Conservation (phyloP, 2,113 vertebrate genomes). For the Phoxinus phoxinus region DNA sequence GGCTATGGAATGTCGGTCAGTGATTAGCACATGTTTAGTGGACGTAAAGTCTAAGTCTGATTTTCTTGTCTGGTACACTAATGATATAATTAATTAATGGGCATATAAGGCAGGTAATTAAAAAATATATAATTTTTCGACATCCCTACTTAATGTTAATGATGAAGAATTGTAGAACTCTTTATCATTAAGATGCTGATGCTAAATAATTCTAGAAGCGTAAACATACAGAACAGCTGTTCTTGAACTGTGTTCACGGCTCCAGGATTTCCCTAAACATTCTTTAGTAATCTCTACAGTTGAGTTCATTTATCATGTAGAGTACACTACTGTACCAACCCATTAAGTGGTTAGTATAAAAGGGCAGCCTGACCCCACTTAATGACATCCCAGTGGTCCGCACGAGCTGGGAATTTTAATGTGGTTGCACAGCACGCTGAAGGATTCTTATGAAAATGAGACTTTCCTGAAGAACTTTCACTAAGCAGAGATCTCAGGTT, state of each 20-base stretch:
- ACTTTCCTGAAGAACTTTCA: background rate
- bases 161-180: too few relatives aligned
- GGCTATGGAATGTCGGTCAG: too few relatives aligned
- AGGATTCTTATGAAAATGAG: background rate
- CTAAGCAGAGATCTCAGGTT: background rate
- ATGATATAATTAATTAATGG: too few relatives aligned
- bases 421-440: background rate
- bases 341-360: constrained; percentile 38
- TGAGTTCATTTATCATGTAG: constrained; percentile 36
- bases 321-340: constrained; percentile 40
- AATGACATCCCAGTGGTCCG: constrained; percentile 23
- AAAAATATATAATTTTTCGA: too few relatives aligned
- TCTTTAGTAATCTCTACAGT: constrained; percentile 4
- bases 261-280: constrained; percentile 1
- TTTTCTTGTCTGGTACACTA: too few relatives aligned
- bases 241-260: background rate
- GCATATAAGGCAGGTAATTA: too few relatives aligned
- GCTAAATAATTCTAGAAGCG: too few relatives aligned
- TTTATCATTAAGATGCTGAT: too few relatives aligned
- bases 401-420: background rate
- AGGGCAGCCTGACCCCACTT: constrained; percentile 39
- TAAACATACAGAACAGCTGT: background rate
- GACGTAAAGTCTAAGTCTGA: too few relatives aligned
- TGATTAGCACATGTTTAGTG: too few relatives aligned
- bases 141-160: too few relatives aligned